Base-by-base conservation (phyloP, 2,888 invertebrate genomes). In the Drosophila diplacantha region DNA sequence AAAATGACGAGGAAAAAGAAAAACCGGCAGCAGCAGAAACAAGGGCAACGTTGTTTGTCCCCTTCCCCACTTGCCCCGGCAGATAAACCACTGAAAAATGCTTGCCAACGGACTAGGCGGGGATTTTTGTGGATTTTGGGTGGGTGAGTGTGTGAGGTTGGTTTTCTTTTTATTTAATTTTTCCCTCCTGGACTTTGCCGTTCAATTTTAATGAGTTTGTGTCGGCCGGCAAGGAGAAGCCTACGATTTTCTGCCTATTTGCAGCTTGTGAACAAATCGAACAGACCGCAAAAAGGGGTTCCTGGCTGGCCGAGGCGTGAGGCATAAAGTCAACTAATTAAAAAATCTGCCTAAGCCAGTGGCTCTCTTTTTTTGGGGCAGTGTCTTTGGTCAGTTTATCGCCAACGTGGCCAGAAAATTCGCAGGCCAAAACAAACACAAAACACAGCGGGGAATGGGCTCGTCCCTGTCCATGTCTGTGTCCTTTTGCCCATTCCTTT, bases 191-290 rank as follows among this genome's bases (percentile, higher is more conserved):
- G 6, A 29, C 43, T 51, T 50, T 47, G 62, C 57, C 49, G 58
- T 67, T 62, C 57, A 38, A 65, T 58, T 72, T 74, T 76, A 76
- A 77, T 67, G 72, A 62, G 66, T 73, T 75, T 75, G 71, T 75
- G 71, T 67, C 49, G 46, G 49, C 55, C 6, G 24, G 24, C 24
- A 24, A 24, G 7, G 24, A 24, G 24, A 24, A 24, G 37, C 55
- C 55, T 59, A 54, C 41, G 32, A 47, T 32, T 54, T 66, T 62
- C 46, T 44, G 65, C 65, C 65, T 64, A 66, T 66, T 66, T 49
- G 57, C 65, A 57, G 57, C 51, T 66, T 52, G 65, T 24, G 57
- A 35, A n/a, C 47, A 37, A 43, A 56, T 65, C 57, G 64, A 46
- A 46, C 16, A 3, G 31, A 11, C 49, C 50, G 32, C n/a, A 35